phyloP scores from a whole-genome alignment of 2,888 invertebrate species.

The Pandemis cinnamomeana region DNA sequence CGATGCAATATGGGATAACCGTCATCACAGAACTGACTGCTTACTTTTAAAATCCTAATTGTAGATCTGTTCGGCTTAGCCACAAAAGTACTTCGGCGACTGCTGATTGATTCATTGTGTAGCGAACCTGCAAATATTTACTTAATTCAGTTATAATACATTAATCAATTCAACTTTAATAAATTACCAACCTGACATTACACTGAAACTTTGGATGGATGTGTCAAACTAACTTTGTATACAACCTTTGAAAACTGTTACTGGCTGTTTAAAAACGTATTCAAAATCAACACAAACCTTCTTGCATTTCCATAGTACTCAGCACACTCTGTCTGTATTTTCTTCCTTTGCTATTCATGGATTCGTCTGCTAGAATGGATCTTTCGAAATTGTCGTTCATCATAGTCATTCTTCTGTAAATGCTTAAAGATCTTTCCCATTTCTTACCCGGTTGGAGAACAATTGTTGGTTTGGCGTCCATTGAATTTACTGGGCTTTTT shows the following conservation, averaged over 20 bases:
- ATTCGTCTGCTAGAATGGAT: conserved; percentile 72
- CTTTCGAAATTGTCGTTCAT: conserved; percentile 69
- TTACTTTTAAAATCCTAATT: conserved; percentile 75
- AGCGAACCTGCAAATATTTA: conserved; percentile 68
- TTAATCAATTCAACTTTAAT: conserved; percentile 47
- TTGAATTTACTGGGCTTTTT: conserved; percentile 35
- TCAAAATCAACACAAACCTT: conserved; percentile 59
- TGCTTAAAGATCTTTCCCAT: conserved; percentile 87
- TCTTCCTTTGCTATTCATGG: conserved; percentile 75
- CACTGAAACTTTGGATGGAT: conserved; percentile 81
- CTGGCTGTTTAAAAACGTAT: conserved; percentile 44
- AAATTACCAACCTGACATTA: conserved; percentile 79
- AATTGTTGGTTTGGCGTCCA: conserved; percentile 64
- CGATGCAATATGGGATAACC: too few species aligned
- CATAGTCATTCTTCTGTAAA: conserved; percentile 81
- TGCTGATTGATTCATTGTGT: conserved; percentile 79
- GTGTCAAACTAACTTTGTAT: conserved; percentile 59
- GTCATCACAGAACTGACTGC: conserved; percentile 41
- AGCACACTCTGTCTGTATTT: conserved; percentile 84
- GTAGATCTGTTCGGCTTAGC: conserved; percentile 75
- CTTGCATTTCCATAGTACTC: conserved; percentile 81
- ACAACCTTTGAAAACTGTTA: conserved; percentile 39
- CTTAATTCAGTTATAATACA: conserved; percentile 37
- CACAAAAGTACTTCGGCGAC: conserved; percentile 74
- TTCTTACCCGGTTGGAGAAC: conserved; percentile 87